A percentile compares a stretch with the other conserved stretches of the same genome.
Evolutionary conservation across 1,140 invertebrate genomes (phyloP).

Genomic region (Sinonovacula constricta): DNA sequence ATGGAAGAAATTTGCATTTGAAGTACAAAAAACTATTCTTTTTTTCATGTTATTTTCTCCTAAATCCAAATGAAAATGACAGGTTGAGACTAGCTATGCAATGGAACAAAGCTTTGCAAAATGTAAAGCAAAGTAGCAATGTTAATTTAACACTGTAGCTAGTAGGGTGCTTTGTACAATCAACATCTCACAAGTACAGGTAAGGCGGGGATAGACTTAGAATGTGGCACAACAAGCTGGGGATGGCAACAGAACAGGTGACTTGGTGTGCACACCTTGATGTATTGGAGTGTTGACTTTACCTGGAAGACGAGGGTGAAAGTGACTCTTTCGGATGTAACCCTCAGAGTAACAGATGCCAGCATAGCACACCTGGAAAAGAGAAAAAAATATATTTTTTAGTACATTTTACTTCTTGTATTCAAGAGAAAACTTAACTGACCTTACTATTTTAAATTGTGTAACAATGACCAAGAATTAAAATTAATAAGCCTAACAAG

Average conservation of each 20-base stretch:
- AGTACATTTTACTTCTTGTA: too few species aligned
- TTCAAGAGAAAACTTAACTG: too few species aligned
- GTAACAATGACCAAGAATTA: too few species aligned
- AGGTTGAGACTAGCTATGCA: too few species aligned
- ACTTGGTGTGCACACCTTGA: slow-evolving; percentile 56
- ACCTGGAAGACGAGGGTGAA: slow-evolving; percentile 68
- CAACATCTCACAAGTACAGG: neutral
- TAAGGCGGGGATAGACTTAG: neutral
- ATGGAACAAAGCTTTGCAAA: too few species aligned
- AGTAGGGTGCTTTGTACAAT: neutral
- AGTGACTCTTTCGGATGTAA: slow-evolving; percentile 60
- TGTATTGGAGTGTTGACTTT: slow-evolving; percentile 53
- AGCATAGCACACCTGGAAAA: slow-evolving; percentile 66
- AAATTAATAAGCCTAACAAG: too few species aligned
- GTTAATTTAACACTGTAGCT: neutral
- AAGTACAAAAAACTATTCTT: too few species aligned
- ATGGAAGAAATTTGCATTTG: too few species aligned
- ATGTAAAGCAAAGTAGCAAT: neutral
- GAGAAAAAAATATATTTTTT: neutral
- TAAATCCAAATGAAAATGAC: too few species aligned
- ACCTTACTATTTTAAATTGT: too few species aligned
- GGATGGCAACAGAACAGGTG: slow-evolving; percentile 4
- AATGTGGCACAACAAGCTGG: neutral
- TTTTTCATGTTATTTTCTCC: too few species aligned
- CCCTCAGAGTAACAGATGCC: slow-evolving; percentile 72